Evolutionary conservation across 64 coral and sea anemone genomes (phyloP).

Genomic region (Actinia equina): DNA sequence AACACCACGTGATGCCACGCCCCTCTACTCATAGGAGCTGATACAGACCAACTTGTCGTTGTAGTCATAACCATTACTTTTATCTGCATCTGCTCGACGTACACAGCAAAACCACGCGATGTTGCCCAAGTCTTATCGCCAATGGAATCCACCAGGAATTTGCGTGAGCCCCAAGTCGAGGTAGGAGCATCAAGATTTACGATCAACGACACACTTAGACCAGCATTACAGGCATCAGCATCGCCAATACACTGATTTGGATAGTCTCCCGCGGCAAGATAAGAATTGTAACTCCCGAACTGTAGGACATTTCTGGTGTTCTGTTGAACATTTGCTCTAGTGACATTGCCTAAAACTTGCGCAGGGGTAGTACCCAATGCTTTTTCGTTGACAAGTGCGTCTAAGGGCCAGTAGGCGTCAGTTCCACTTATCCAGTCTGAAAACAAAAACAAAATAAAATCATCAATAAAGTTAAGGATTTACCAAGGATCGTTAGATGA

Average conservation of each 20-base stretch:
- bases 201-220: constrained; percentile 61
- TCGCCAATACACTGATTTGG: constrained; percentile 47
- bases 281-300: constrained; percentile 37
- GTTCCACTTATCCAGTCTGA: constrained; percentile 86
- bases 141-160: constrained; percentile 63
- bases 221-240: constrained; percentile 35
- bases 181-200: constrained; percentile 44
- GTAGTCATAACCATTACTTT: constrained; percentile 41
- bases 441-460: background rate
- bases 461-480: background rate
- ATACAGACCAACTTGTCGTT: constrained; percentile 30
- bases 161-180: constrained; percentile 39
- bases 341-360: constrained; percentile 41
- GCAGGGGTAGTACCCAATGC: constrained; percentile 52
- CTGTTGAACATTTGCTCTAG: constrained; percentile 10
- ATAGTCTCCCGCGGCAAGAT: constrained; percentile 33
- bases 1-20: constrained; percentile 79
- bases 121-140: constrained; percentile 3
- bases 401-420: constrained; percentile 64
- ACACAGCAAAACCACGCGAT: constrained; percentile 71
- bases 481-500: no score
- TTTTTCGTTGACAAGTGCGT: constrained; percentile 38
- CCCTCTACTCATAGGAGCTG: constrained; percentile 23
- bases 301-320: constrained; percentile 12
- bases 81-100: constrained; percentile 30